Evolutionary conservation across 2,888 invertebrate species (phyloP).

Genomic region (Hemithea aestivaria): DNA sequence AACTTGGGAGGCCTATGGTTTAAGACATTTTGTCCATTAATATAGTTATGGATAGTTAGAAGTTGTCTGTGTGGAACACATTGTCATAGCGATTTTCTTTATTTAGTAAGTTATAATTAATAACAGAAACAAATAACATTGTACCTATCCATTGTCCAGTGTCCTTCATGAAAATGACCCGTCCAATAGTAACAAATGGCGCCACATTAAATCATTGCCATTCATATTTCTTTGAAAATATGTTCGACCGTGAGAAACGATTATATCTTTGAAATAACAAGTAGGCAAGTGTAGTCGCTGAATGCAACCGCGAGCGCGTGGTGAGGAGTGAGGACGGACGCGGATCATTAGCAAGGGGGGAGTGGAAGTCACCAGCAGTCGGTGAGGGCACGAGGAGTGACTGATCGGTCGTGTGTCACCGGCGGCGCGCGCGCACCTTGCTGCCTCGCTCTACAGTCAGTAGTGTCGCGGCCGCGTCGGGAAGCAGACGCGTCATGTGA

Average conservation of each 20-base stretch:
- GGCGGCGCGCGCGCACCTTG: constrained; percentile 69
- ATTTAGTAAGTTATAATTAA: no score
- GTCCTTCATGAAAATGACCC: no score
- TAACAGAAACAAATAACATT: no score
- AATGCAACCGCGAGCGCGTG: constrained; percentile 25
- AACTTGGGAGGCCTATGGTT: no score
- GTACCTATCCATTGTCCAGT: no score
- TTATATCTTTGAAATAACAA: constrained; percentile 27
- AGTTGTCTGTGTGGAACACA: no score
- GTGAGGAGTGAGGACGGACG: constrained; percentile 50
- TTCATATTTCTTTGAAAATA: no score
- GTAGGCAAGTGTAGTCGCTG: constrained; percentile 4
- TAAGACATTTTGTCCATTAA: no score
- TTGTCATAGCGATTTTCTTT: no score
- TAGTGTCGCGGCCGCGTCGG: constrained; percentile 66
- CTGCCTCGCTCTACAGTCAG: constrained; percentile 44
- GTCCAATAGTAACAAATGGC: no score
- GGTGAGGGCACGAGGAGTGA: constrained; percentile 57
- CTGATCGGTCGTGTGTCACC: constrained; percentile 55
- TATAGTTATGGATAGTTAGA: no score
- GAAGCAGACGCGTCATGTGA: constrained; percentile 65
- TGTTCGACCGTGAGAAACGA: background rate
- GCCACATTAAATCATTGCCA: no score
- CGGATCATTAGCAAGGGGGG: constrained; percentile 62
- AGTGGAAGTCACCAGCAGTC: constrained; percentile 44